These are phyloP conservation scores for Speoplatyrhinus poulsoni DNA, from an alignment of 2,113 vertebrate species.

Conservation along the genomic window DNA sequence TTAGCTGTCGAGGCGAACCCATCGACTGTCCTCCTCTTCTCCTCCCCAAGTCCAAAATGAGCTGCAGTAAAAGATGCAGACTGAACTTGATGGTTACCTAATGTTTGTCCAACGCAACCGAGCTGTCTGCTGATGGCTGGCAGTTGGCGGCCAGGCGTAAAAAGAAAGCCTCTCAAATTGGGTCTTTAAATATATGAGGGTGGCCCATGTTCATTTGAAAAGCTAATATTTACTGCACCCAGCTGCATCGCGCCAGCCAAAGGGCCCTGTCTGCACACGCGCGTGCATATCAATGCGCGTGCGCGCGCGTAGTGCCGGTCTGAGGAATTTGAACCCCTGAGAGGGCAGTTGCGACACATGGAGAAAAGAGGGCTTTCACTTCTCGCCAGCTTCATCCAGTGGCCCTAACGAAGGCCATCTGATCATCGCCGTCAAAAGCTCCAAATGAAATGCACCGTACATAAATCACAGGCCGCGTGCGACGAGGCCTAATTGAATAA, in stretches of 20 bases:
- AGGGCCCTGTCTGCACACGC: slow-evolving; percentile 43
- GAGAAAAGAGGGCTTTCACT: slow-evolving; percentile 59
- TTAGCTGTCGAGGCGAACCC: slow-evolving; percentile 62
- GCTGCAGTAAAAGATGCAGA: slow-evolving; percentile 50
- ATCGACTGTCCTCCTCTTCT: slow-evolving; percentile 35
- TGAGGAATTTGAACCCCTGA: slow-evolving; percentile 51
- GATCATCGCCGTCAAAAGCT: slow-evolving; percentile 27
- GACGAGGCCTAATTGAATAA: slow-evolving; percentile 25
- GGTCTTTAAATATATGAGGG: slow-evolving; percentile 70
- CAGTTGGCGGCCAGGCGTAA: slow-evolving; percentile 54
- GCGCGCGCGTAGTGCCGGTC: slow-evolving; percentile 14
- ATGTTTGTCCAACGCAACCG: slow-evolving; percentile 71
- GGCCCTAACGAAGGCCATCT: slow-evolving; percentile 34
- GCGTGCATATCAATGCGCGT: slow-evolving; percentile 43
- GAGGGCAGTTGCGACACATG: slow-evolving; percentile 26
- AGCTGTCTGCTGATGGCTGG: slow-evolving; percentile 65
- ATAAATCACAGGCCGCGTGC: slow-evolving; percentile 41
- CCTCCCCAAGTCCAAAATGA: slow-evolving; percentile 39
- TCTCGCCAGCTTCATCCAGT: slow-evolving; percentile 34
- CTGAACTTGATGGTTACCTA: slow-evolving; percentile 66
- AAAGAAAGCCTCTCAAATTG: slow-evolving; percentile 69
- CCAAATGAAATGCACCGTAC: slow-evolving; percentile 23
- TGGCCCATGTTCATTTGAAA: slow-evolving; percentile 73
- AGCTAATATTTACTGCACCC: slow-evolving; percentile 76
- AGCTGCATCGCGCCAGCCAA: slow-evolving; percentile 57